phyloP scores from a whole-genome alignment of 2,797 vertebrate species.

The Champsocephalus esox region DNA sequence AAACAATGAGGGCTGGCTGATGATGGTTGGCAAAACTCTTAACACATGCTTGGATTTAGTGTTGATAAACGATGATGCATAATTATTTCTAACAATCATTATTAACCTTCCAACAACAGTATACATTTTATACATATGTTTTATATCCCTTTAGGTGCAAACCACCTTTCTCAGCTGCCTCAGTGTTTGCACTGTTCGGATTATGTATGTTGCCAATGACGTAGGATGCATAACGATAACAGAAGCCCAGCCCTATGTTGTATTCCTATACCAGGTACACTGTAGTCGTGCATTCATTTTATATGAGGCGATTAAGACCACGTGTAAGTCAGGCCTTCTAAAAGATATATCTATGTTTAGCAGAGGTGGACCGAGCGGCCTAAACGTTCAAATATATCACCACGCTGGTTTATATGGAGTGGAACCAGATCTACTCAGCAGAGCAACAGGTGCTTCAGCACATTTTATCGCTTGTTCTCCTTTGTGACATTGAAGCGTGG shows the following conservation, averaged over 20 bases:
- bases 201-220: neutral
- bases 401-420: conserved; percentile 8
- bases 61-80: no score
- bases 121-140: neutral
- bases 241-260: neutral
- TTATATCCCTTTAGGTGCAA: no score
- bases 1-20: neutral
- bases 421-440: conserved; percentile 16
- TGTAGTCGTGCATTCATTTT: no score
- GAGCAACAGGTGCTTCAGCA: conserved; percentile 39
- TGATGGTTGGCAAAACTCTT: neutral
- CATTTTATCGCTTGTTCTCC: neutral
- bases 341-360: conserved; percentile 11
- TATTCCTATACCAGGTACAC: neutral
- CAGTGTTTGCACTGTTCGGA: neutral
- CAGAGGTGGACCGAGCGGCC: neutral
- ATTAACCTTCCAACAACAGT: neutral
- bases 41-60: no score
- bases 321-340: neutral
- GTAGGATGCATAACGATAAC: conserved; percentile 1
- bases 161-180: neutral
- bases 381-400: conserved; percentile 7
- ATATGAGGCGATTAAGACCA: neutral
- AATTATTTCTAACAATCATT: no score
- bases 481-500: conserved; percentile 12